These are phyloP conservation scores for Neogale vison DNA, from an alignment of 2,113 vertebrate species.

Conservation along the genomic window DNA sequence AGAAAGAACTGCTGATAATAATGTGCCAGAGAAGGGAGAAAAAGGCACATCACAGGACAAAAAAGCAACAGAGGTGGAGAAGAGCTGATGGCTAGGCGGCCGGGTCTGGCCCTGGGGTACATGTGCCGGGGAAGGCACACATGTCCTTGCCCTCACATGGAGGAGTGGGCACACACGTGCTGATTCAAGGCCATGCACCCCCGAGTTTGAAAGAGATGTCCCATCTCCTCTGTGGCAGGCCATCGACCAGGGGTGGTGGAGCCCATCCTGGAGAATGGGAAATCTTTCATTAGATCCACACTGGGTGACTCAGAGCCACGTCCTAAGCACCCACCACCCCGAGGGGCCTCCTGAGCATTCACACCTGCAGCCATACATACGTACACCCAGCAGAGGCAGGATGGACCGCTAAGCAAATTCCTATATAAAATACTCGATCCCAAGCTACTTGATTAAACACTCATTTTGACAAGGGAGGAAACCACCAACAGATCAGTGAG, in stretches of 20 bases:
- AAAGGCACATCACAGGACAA: not conserved
- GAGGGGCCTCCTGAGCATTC: not conserved
- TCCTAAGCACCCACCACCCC: not conserved
- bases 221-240: not conserved
- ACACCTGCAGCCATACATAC: not conserved
- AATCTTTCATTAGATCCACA: not conserved
- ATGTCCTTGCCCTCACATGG: accelerated
- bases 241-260: not conserved
- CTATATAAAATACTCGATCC: not conserved
- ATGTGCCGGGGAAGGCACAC: accelerated
- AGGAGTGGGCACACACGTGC: accelerated
- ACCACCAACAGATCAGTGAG: not conserved
- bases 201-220: not conserved
- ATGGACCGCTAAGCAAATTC: not conserved
- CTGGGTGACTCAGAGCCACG: not conserved
- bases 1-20: not conserved
- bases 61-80: not conserved
- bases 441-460: not conserved
- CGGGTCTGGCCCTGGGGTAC: not conserved
- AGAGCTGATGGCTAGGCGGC: not conserved
- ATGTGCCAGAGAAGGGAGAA: not conserved
- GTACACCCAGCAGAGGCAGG: not conserved
- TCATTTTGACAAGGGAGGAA: not conserved
- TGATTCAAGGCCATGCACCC: not conserved
- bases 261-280: not conserved